A percentile compares a stretch with the other conserved stretches of the same genome.
Conservation (phyloP, 1,140 invertebrate species). For the Saccostrea cuccullata region DNA sequence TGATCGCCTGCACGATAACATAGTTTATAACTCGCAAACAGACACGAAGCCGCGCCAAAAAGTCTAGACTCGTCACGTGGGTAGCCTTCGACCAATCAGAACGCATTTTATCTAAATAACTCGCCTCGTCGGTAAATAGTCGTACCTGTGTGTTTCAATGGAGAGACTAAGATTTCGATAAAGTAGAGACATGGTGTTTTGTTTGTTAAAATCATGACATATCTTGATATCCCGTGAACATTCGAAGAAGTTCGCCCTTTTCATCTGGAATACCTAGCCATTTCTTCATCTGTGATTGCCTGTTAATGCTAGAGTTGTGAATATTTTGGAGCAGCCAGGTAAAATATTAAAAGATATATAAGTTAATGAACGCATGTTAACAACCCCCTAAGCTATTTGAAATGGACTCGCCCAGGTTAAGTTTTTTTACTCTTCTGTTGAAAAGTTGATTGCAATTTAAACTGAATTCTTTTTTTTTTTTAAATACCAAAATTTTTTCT, state of each 20-base stretch:
- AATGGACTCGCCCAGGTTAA: constrained; percentile 59
- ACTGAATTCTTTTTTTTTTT: constrained; percentile 42
- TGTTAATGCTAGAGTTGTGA: not conserved
- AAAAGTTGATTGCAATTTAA: constrained; percentile 41
- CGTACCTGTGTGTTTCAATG: constrained; percentile 49
- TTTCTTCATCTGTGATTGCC: not conserved
- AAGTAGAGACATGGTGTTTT: constrained; percentile 15
- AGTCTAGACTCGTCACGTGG: constrained; percentile 77
- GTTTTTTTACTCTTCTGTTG: constrained; percentile 18
- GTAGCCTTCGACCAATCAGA: constrained; percentile 67
- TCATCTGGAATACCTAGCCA: not conserved
- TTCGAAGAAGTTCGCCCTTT: not conserved
- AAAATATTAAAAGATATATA: constrained; percentile 32
- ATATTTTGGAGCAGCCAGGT: constrained; percentile 8
- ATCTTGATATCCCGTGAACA: not conserved
- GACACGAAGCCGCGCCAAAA: constrained; percentile 73
- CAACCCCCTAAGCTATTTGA: constrained; percentile 38
- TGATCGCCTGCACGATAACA: constrained; percentile 35
- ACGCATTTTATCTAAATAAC: constrained; percentile 57
- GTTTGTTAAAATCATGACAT: not conserved
- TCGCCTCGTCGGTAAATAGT: constrained; percentile 53
- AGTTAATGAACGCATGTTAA: constrained; percentile 54
- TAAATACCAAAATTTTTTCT: constrained; percentile 47
- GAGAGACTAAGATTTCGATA: constrained; percentile 5
- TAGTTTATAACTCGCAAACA: constrained; percentile 38